Evolutionary conservation across 2,113 vertebrate species (phyloP), one percentile per base, ranked within the genome.

Genomic region (Alethe diademata): DNA sequence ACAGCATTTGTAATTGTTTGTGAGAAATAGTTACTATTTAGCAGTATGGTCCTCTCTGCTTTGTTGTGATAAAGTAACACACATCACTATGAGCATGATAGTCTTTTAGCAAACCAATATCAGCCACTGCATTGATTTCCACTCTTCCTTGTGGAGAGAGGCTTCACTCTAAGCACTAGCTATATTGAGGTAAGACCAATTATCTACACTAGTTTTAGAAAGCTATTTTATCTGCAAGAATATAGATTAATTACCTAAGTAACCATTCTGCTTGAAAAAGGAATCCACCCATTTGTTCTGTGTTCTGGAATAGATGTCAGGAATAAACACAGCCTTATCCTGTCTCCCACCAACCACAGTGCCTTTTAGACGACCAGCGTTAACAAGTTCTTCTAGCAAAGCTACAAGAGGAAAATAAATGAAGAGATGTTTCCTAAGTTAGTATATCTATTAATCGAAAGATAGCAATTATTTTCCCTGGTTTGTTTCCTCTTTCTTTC

Each of bases 251-350:
- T 98, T 98, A 99, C 99, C 99, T 92, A 99, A 97, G 95, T 99
- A 99, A 94, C 99, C 98, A 79, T 99, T 99, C 95, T 99, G 99
- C 86, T 98, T 98, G 82, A 99, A 98, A 98, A 99, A 99, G 16
- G 99, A 98, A 96, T 99, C 99, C 61, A 99, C 98, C 99, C 99
- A 99, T 87, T 98, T 88, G 88, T 98, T 99, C 95, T 99, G 99
- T 1, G 99, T 99, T 97, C 90, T 99, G 96, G 99, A 97, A 85
- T 99, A 99, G 93, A 99, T 99, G 75, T 99, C 99, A 51, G 99
- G 99, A 92, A 99, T 92, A 94, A 99, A 99, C 51, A 99, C 97
- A 1, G 99, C 98, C 90, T 99, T 99, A 97, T 99, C 99, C 95
- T 99, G 99, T 61, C 99, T 98, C 38, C 99, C 99, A 72, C 99